phyloP scores from a whole-genome alignment of 2,797 vertebrate species.

The Cyprinella venusta region DNA sequence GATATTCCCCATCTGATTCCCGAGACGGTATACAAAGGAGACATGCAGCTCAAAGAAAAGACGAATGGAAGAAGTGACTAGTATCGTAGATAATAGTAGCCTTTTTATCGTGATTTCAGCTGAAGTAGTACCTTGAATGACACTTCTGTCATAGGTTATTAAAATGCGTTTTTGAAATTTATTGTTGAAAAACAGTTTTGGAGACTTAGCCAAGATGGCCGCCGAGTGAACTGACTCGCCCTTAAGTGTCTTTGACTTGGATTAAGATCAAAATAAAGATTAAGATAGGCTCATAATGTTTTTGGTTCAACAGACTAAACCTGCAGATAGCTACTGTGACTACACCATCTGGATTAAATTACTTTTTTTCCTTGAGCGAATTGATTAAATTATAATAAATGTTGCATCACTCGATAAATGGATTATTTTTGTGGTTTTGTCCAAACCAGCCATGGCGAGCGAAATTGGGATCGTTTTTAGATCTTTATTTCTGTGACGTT shows the following conservation, averaged over 20 bases:
- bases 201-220: background rate
- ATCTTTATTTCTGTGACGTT: background rate
- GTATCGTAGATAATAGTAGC: background rate
- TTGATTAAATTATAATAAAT: too few relatives aligned
- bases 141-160: background rate
- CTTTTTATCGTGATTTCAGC: background rate
- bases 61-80: background rate
- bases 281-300: too few relatives aligned
- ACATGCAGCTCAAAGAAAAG: background rate
- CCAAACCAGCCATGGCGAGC: background rate
- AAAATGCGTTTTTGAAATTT: background rate
- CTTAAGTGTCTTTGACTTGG: background rate
- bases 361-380: too few relatives aligned
- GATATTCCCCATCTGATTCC: background rate
- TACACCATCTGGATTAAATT: too few relatives aligned
- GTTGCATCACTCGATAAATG: background rate
- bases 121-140: background rate
- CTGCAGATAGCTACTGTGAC: too few relatives aligned
- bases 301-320: too few relatives aligned
- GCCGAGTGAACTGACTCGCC: background rate
- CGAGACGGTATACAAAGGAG: background rate
- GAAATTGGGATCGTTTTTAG: background rate
- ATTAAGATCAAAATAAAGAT: background rate
- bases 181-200: background rate
- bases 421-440: background rate